Conservation (phyloP, 2,797 vertebrate species). For the Monodelphis domestica region DNA sequence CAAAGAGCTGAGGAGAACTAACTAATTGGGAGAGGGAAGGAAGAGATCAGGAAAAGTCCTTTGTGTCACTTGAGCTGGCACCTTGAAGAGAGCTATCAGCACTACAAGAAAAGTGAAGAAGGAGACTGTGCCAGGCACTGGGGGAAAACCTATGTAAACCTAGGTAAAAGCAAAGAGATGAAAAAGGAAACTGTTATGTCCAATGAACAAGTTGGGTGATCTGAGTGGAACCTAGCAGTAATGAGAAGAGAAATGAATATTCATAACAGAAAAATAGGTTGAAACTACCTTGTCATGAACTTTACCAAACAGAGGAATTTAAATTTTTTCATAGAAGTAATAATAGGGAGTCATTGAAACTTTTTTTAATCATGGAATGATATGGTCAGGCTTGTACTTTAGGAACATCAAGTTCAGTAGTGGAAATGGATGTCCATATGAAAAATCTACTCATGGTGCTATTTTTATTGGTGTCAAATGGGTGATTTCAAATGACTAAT, state of each 20-base stretch:
- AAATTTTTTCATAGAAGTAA: background rate
- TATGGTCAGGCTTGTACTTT: no score
- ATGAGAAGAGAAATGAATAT: background rate
- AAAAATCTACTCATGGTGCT: constrained; percentile 27
- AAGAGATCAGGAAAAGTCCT: background rate
- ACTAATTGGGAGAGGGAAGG: background rate
- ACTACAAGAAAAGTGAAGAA: background rate
- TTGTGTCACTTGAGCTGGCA: background rate
- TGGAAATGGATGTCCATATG: constrained; percentile 32
- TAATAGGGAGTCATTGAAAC: background rate
- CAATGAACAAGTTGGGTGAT: background rate
- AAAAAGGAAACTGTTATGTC: background rate
- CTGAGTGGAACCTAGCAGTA: background rate
- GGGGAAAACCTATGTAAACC: background rate
- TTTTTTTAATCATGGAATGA: no score
- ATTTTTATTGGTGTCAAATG: constrained; percentile 59
- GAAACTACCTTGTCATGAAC: background rate
- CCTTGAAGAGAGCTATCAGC: background rate
- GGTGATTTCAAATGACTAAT: constrained; percentile 56
- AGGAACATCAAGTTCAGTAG: no score
- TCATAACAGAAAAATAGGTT: background rate
- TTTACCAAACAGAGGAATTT: background rate
- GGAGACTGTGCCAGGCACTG: background rate
- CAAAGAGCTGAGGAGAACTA: background rate
- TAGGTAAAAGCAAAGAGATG: background rate